Evolutionary conservation across 2,797 vertebrate species (phyloP), one percentile per base, ranked within the genome.

Genomic region (Alauda arvensis): DNA sequence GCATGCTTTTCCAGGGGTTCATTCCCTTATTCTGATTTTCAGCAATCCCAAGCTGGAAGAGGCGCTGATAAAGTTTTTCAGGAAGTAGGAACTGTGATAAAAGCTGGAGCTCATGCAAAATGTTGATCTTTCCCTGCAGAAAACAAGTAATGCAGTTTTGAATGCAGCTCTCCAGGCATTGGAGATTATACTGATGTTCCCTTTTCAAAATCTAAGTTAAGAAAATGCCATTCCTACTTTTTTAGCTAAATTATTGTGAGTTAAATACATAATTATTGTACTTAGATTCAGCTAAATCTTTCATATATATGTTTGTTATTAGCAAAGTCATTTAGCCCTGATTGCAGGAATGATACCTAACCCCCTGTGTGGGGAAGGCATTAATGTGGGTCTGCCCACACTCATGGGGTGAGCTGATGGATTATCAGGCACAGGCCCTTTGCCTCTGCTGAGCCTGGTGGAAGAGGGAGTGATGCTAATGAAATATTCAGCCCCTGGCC

Each of bases 21-120:
- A 96, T 46, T 87, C 88, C 3, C 26, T 94, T 34, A 13, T 82
- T 40, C 17, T 92, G 25, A 72, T 87, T 66, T 77, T 72, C 52
- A 79, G 72, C 21, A 94, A 87, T 29, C 83, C 83, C 57, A 77
- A 72, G 4, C 16, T 94, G 43, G 21, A 77, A 69, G 82, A 76
- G 14, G 1, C 34, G 55, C 12, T 85, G 18, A 5, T 34, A 10
- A 66, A 7, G 45, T 2, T 43, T 65, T 61, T 9, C 12, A 18
- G 6, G 10, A 74, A 14, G 17, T 14, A 77, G 66, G 6, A 59
- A 7, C 4, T 39, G 4, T 14, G 8, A 24, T 1, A 59, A 51
- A 34, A 31, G 14, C 6, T 55, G 33, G 6, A 45, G 18, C 6
- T 5, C 8, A 3, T 29, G 14, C 11, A 48, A 57, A 65, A 31